Evolutionary conservation across 2,113 vertebrate species (phyloP), one percentile per base, ranked within the genome.

Genomic region (Chionomys nivalis): DNA sequence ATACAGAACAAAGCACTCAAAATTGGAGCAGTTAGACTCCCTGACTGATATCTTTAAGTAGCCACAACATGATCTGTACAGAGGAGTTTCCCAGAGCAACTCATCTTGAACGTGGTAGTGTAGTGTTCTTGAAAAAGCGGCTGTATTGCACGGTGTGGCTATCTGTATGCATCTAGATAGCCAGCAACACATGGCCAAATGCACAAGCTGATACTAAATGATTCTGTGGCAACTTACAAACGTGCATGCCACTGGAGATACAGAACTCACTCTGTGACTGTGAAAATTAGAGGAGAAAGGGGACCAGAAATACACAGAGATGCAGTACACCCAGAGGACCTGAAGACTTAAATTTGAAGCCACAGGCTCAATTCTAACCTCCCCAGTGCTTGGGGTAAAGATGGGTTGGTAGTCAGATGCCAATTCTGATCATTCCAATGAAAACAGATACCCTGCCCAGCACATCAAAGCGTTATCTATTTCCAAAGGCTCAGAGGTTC

Each of bases 41-140:
- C 3, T 88, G 49, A 87, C 2, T 31, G 75, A 24, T 49, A 93
- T 31, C 63, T 75, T 90, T 72, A 86, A 31, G n/a, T 42, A 28
- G 11, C n/a, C 36, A 68, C 70, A 72, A 58, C 36, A 79, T 31
- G 26, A 75, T 49, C 12, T 87, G 42, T 44, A 87, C 63, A 86
- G 36, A 92, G 93, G 83, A 95, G 33, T 44, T 92, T 89, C n/a
- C 61, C 92, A 78, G 58, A 93, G 52, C 5, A 82, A 89, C 13
- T 78, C 31, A 88, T 36, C 28, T 90, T 83, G 66, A 92, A 88
- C 33, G 19, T 49, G 16, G 86, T 19, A 23, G 4, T 83, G 2
- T 14, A 23, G 42, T 39, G 5, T 44, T 88, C 55, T 39, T 88
- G 12, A 92, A 81, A 78, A 96, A 93, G 78, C 55, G 86, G 72